phyloP scores from a whole-genome alignment of 2,888 invertebrate species.

The Branchipolynoe longqiensis region DNA sequence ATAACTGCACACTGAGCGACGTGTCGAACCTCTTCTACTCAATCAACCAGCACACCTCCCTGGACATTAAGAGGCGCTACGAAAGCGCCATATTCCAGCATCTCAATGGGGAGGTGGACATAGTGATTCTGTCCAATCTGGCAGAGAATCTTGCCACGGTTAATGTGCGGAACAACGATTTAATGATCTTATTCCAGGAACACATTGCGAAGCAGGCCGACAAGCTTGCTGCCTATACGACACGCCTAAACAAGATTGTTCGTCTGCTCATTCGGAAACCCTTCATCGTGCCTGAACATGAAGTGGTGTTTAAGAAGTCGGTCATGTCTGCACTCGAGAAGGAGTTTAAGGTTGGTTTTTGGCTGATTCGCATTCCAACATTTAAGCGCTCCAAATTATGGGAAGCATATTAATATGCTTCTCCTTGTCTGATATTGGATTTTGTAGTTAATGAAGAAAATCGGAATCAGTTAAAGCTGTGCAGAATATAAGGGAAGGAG shows the following conservation, averaged over 20 bases:
- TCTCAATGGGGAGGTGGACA: slow-evolving; percentile 51
- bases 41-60: slow-evolving; percentile 31
- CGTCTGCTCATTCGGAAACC: slow-evolving; percentile 45
- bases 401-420: too few relatives aligned
- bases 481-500: too few relatives aligned
- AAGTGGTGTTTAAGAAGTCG: slow-evolving; percentile 9
- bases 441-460: too few relatives aligned
- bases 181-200: slow-evolving; percentile 51
- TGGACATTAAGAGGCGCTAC: slow-evolving; percentile 50
- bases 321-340: slow-evolving; percentile 14
- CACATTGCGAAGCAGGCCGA: slow-evolving; percentile 40
- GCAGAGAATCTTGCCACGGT: slow-evolving; percentile 56
- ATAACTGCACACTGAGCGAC: slow-evolving; percentile 20
- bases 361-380: too few relatives aligned
- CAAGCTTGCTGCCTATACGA: slow-evolving; percentile 38
- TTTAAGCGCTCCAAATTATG: too few relatives aligned
- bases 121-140: slow-evolving; percentile 59
- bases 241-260: slow-evolving; percentile 55
- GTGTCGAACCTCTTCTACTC: slow-evolving; percentile 58
- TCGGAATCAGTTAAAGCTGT: too few relatives aligned
- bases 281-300: slow-evolving; percentile 28
- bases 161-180: slow-evolving; percentile 55
- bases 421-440: too few relatives aligned
- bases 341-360: slow-evolving; percentile 19
- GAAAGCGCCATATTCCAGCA: slow-evolving; percentile 47